Percentiles rank a stretch among this genome's conserved stretches.
These are phyloP conservation scores for Melanotaenia duboulayi DNA, from an alignment of 2,113 vertebrate genomes.

Conservation along the genomic window DNA sequence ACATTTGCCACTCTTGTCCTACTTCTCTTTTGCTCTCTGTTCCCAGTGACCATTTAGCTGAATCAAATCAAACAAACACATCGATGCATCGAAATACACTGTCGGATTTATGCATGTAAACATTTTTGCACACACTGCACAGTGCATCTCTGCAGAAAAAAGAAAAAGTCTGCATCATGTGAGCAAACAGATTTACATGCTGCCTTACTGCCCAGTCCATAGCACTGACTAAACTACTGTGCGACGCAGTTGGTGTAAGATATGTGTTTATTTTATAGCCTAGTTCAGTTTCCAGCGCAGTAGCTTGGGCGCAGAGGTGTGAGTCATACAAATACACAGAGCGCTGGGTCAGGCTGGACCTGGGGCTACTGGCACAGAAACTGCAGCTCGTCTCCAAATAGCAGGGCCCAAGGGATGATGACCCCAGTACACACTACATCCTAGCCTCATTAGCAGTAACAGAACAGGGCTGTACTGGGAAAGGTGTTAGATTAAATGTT, in stretches of 20 bases:
- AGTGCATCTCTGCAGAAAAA: slow-evolving; percentile 19
- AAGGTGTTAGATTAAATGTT: slow-evolving; percentile 8
- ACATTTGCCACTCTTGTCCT: slow-evolving; percentile 55
- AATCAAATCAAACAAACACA: slow-evolving; percentile 49
- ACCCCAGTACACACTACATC: slow-evolving; percentile 35
- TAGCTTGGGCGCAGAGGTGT: slow-evolving; percentile 49
- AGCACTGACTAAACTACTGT: slow-evolving; percentile 42
- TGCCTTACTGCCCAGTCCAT: slow-evolving; percentile 10
- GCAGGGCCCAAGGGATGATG: slow-evolving; percentile 59
- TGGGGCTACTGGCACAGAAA: slow-evolving; percentile 47
- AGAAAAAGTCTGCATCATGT: slow-evolving; percentile 7
- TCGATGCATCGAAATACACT: slow-evolving; percentile 8
- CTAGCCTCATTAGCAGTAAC: slow-evolving; percentile 34
- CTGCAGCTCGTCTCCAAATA: slow-evolving; percentile 61
- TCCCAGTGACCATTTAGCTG: slow-evolving; percentile 42
- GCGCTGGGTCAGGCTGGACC: slow-evolving; percentile 38
- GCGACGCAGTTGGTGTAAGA: slow-evolving; percentile 20
- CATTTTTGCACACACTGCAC: slow-evolving; percentile 9
- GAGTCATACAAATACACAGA: slow-evolving; percentile 62
- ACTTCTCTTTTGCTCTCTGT: slow-evolving; percentile 37
- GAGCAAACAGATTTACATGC: slow-evolving; percentile 33
- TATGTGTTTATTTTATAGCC: slow-evolving; percentile 45
- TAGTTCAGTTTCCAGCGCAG: slow-evolving; percentile 53
- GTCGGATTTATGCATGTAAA: slow-evolving; percentile 5
- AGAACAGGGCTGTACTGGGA: slow-evolving; percentile 29